Evolutionary conservation across 2,888 invertebrate species (phyloP).

Genomic region (Aquatica leii): DNA sequence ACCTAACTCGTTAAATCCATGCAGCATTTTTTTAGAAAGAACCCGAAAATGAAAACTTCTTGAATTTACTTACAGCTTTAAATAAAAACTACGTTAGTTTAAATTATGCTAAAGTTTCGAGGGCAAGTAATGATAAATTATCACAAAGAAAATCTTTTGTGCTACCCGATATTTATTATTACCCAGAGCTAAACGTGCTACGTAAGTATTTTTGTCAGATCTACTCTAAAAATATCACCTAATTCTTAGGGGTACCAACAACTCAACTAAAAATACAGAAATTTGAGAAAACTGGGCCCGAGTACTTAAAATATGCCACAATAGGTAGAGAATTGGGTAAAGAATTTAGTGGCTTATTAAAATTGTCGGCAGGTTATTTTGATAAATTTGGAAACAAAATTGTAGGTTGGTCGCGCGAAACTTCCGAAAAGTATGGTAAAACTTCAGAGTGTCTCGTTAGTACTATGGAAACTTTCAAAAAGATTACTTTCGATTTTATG

Average conservation of each 20-base stretch:
- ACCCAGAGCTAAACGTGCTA: slow-evolving; percentile 6
- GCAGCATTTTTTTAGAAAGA: neutral
- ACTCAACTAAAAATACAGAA: slow-evolving; percentile 11
- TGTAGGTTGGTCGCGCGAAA: slow-evolving; percentile 14
- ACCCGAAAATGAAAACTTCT: neutral
- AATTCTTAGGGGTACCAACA: slow-evolving; percentile 12
- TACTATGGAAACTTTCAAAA: slow-evolving; percentile 8
- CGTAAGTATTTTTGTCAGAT: slow-evolving; percentile 11
- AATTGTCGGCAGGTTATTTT: slow-evolving; percentile 8
- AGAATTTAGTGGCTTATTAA: slow-evolving; percentile 40
- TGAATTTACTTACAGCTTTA: slow-evolving; percentile 3
- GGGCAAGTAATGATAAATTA: neutral
- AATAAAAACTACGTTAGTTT: slow-evolving; percentile 4
- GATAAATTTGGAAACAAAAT: slow-evolving; percentile 19
- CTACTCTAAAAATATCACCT: neutral
- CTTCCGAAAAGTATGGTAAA: slow-evolving; percentile 6
- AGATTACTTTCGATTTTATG: slow-evolving; percentile 11
- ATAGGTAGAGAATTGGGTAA: slow-evolving; percentile 51
- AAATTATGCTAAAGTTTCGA: slow-evolving; percentile 5
- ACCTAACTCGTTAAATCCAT: neutral
- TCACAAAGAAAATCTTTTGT: neutral
- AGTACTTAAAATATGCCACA: slow-evolving; percentile 51
- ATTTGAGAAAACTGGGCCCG: slow-evolving; percentile 45
- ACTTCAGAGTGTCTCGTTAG: slow-evolving; percentile 3
- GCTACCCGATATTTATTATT: slow-evolving; percentile 5